Evolutionary conservation across 2,888 invertebrate species (phyloP), one percentile per base, ranked within the genome.

Genomic region (Drosophila yooni): DNA sequence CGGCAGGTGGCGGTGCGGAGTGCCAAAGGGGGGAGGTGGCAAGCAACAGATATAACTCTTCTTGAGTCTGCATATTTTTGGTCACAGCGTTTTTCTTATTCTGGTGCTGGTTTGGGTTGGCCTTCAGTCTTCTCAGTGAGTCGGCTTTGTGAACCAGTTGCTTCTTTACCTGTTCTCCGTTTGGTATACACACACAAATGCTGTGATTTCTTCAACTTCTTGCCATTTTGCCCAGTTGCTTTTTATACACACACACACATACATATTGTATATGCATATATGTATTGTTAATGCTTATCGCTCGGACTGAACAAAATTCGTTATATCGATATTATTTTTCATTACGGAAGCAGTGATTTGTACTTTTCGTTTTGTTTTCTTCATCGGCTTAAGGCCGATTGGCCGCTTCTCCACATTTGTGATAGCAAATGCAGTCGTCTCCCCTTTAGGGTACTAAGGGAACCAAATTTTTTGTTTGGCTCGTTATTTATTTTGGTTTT

Each of bases 291-390:
- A 67, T 66, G 62, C 58, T 52, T 63, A 64, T 51, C 60, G 62
- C 60, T 38, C 51, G 53, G 31, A 52, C 51, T 43, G 27, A 31
- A 65, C 50, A 50, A 58, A 61, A 71, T 64, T 57, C 50, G 34
- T 70, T 74, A 71, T 51, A 66, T 51, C 46, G 25, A 54, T 69
- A 64, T 36, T 25, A 25, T 54, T 33, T 62, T 61, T 68, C 68
- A 75, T 75, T 79, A 71, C 81, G 79, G 75, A 86, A 86, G 59
- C 75, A 62, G 64, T 81, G 87, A 88, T 86, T 81, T 81, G 72
- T 67, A 52, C 31, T 74, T 74, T 79, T 67, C 46, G 56, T 70
- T 74, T 71, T 71, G 62, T 75, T 76, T 51, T 46, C 48, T 25
- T 58, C 51, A 46, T 51, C 51, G 48, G 56, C 52, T 59, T 65